Evolutionary conservation across 1,140 invertebrate genomes (phyloP).

Genomic region (Drosophila burlai): DNA sequence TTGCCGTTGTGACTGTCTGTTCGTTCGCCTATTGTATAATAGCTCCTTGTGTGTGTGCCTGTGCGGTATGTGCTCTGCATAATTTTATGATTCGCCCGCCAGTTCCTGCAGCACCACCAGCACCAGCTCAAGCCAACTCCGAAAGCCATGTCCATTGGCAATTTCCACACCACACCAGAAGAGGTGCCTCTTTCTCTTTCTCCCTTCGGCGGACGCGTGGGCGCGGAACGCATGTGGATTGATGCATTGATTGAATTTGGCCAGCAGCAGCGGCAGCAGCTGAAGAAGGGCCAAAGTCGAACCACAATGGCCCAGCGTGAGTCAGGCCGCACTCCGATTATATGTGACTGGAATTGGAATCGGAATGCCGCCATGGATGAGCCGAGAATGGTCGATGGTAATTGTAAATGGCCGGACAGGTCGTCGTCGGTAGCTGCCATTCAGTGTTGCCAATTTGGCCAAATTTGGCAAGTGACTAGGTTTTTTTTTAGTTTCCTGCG

Average conservation of each 20-base stretch:
- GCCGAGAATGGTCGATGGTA: conserved; percentile 41
- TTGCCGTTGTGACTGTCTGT: conserved; percentile 33
- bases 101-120: conserved; percentile 41
- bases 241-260: conserved; percentile 82
- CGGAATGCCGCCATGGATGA: conserved; percentile 41
- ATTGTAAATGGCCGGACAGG: conserved; percentile 52
- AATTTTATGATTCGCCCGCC: conserved; percentile 75
- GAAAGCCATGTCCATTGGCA: conserved; percentile 63
- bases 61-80: conserved; percentile 79
- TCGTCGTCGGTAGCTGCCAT: conserved; percentile 42
- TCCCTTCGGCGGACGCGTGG: conserved; percentile 45
- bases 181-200: conserved; percentile 12
- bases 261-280: conserved; percentile 37
- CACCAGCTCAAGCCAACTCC: conserved; percentile 28
- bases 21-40: conserved; percentile 71
- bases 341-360: conserved; percentile 67
- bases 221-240: conserved; percentile 29
- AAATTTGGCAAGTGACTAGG: conserved; percentile 49
- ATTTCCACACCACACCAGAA: conserved; percentile 37
- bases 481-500: conserved; percentile 6
- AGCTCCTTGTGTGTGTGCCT: conserved; percentile 55
- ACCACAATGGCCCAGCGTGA: conserved; percentile 64
- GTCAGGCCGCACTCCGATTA: conserved; percentile 58
- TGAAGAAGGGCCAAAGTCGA: conserved; percentile 41
- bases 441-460: conserved; percentile 57